phyloP scores from a whole-genome alignment of 2,113 vertebrate species.

The Rutilus rutilus region DNA sequence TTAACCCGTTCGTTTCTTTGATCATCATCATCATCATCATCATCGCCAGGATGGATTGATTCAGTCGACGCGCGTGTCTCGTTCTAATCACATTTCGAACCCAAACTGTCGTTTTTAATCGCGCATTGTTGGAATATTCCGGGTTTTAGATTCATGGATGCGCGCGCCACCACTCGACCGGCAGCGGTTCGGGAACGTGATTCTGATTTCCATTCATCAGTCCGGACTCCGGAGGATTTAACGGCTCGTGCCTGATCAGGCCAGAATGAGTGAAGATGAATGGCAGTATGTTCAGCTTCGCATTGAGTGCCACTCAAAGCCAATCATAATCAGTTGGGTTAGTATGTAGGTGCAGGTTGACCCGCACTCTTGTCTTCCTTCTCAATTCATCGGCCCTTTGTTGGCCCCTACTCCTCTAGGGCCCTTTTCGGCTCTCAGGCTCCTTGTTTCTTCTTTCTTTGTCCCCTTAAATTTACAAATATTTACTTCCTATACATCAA shows the following conservation, averaged over 20 bases:
- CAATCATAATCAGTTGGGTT: background rate
- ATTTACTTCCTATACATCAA: slow-evolving; percentile 83
- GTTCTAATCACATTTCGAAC: slow-evolving; percentile 50
- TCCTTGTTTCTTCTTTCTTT: slow-evolving; percentile 70
- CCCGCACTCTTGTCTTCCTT: background rate
- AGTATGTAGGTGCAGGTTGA: background rate
- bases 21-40: background rate
- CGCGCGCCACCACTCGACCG: slow-evolving; percentile 47
- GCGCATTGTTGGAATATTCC: slow-evolving; percentile 28
- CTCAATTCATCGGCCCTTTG: background rate
- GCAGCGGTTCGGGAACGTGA: slow-evolving; percentile 7
- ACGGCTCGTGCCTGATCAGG: background rate
- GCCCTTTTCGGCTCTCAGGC: slow-evolving; percentile 70
- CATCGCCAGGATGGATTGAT: slow-evolving; percentile 41
- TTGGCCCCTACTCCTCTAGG: background rate
- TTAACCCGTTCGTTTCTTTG: background rate
- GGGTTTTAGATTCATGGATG: slow-evolving; percentile 34
- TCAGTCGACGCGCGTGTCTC: slow-evolving; percentile 55
- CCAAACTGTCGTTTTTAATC: slow-evolving; percentile 61
- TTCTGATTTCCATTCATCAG: no score
- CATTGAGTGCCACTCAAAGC: background rate
- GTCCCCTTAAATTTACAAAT: slow-evolving; percentile 78
- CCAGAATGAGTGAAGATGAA: slow-evolving; percentile 18
- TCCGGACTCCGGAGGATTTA: background rate
- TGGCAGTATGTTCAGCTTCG: background rate